Base-by-base conservation (phyloP, 1,140 invertebrate genomes). In the Neomicropteryx cornuta region DNA sequence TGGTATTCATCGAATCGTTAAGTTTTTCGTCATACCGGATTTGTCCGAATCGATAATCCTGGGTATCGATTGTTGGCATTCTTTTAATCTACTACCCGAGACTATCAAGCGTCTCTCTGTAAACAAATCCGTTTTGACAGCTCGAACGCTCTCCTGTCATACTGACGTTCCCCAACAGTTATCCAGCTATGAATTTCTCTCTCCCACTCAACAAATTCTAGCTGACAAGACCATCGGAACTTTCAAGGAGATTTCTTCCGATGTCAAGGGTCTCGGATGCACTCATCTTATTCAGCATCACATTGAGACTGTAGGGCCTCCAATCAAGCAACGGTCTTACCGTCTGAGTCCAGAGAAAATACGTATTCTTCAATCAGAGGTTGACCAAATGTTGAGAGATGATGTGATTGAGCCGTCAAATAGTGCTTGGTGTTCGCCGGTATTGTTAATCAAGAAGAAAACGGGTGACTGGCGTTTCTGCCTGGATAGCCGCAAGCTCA, bases 401-500 rank as follows among this genome's bases (percentile, higher is more conserved):
- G 46, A 45, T 18, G 37, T 46, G 2, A 32, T 49, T 2, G 47
- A 43, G 23, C 36, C 31, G 11, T 49, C 41, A n/a, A 44, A 47
- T 21, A 51, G 50, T 24, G 35, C 48, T 0, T 54, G 50, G 52
- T 45, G 29, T 6, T 53, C 50, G n/a, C 50, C 52, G 6, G 45
- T 51, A 4, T 21, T 55, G 3, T 14, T 55, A 10, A 41, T 43
- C 5, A 40, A 16, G 3, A 53, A 56, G 33, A 51, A 56, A 24
- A 38, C 53, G 21, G 48, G 48, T 4, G 2, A 43, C 33, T 30
- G 18, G 4, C 17, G 56, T 5, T 52, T 60, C 41, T 59, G 53
- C 36, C 43, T 61, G 5, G 58, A 66, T 31, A 51, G 50, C 18
- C 33, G 60, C 2, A 52, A 50, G 38, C 19, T 64, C 4, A 66